These are phyloP conservation scores for Nematolebias whitei DNA, from an alignment of 2,113 vertebrate genomes.

Conservation along the genomic window DNA sequence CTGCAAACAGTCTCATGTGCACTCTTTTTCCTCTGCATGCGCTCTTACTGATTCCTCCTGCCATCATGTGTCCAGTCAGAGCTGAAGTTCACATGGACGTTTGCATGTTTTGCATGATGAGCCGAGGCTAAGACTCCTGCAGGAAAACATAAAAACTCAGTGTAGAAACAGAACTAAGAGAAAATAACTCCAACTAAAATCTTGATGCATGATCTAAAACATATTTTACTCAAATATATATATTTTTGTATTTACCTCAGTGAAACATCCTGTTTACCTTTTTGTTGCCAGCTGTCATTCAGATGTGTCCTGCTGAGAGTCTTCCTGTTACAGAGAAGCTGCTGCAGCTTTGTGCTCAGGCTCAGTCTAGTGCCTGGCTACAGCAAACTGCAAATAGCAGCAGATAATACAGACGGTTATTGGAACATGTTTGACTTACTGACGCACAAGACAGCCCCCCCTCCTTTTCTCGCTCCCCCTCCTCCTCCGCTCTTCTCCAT, in stretches of 20 bases:
- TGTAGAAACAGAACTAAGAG: not conserved
- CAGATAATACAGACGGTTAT: constrained; percentile 64
- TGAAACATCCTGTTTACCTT: constrained; percentile 55
- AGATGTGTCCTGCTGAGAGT: constrained; percentile 23
- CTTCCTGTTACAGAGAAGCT: constrained; percentile 39
- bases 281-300: constrained; percentile 8
- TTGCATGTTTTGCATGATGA: constrained; percentile 14
- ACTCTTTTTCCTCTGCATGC: constrained; percentile 17
- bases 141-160: not conserved
- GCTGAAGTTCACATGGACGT: constrained; percentile 15
- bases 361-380: constrained; percentile 60
- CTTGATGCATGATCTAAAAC: not conserved
- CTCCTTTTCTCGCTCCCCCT: constrained; percentile 6
- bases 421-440: constrained; percentile 73
- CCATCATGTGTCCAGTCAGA: constrained; percentile 48
- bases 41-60: constrained; percentile 30
- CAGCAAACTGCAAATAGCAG: constrained; percentile 75
- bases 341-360: constrained; percentile 35
- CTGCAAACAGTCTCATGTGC: constrained; percentile 40
- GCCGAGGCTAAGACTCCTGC: constrained; percentile 27
- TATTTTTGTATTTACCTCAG: not conserved
- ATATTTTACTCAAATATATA: constrained; percentile 1
- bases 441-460: constrained; percentile 55
- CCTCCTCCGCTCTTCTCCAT: not conserved
- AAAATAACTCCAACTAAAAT: not conserved